phyloP scores from a whole-genome alignment of 2,797 vertebrate species.

The Geotria australis region DNA sequence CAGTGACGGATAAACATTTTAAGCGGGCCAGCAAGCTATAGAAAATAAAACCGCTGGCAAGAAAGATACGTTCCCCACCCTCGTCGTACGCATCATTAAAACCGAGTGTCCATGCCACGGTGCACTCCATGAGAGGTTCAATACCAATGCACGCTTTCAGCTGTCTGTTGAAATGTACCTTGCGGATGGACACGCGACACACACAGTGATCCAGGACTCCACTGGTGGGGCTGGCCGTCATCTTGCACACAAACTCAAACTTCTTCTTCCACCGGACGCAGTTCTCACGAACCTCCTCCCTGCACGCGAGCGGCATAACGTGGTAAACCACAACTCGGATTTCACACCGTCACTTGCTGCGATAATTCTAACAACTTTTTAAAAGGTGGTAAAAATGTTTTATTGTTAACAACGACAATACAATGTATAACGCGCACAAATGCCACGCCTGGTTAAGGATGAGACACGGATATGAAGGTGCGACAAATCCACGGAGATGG shows the following conservation, averaged over 20 bases:
- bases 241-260: constrained; percentile 68
- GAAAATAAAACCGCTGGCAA: not conserved
- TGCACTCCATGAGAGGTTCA: not conserved
- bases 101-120: not conserved
- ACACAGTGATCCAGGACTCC: constrained; percentile 57
- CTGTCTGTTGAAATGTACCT: constrained; percentile 16
- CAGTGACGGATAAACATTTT: too few species aligned
- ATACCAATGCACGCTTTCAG: not conserved
- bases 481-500: too few species aligned
- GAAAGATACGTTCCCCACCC: not conserved
- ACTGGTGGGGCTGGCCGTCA: constrained; percentile 50
- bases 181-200: constrained; percentile 70
- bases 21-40: not conserved
- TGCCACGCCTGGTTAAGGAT: too few species aligned
- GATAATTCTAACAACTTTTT: too few species aligned
- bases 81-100: not conserved
- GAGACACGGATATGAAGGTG: too few species aligned
- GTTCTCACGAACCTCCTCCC: constrained; percentile 63
- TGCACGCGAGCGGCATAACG: constrained; percentile 6
- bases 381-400: too few species aligned
- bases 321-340: too few species aligned
- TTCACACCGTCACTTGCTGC: too few species aligned
- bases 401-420: too few species aligned
- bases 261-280: constrained; percentile 60
- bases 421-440: too few species aligned